Evolutionary conservation across 2,797 vertebrate species (phyloP).

Genomic region (Macroramphosus scolopax): DNA sequence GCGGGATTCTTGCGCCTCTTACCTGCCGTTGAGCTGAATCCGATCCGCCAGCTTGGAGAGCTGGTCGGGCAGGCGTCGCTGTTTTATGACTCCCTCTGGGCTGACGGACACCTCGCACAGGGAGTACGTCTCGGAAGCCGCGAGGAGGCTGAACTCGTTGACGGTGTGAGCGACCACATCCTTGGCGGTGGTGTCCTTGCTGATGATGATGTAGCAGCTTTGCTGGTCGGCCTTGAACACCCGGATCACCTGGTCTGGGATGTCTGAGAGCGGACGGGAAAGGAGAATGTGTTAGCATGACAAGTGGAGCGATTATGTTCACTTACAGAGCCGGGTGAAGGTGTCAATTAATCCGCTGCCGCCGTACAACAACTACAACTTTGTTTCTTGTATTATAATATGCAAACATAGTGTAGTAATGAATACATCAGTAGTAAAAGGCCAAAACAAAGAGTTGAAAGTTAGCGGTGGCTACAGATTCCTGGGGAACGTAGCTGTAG

Average conservation of each 20-base stretch:
- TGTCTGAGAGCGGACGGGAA: constrained; percentile 85
- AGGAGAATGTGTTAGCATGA: too few species aligned
- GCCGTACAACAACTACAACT: too few species aligned
- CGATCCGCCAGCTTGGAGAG: constrained; percentile 97
- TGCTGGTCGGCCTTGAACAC: constrained; percentile 99
- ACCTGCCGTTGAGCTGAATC: constrained; percentile 98
- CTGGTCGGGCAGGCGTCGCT: constrained; percentile 93
- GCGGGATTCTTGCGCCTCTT: not conserved
- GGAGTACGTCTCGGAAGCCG: constrained; percentile 90
- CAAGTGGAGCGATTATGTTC: too few species aligned
- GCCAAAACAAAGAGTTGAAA: too few species aligned
- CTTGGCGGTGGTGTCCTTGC: constrained; percentile 96
- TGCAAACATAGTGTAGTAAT: too few species aligned
- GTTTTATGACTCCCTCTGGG: constrained; percentile 97
- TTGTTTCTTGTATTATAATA: too few species aligned
- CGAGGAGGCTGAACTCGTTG: constrained; percentile 92
- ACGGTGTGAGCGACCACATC: constrained; percentile 96
- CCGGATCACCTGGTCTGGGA: constrained; percentile 94
- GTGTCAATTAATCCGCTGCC: too few species aligned
- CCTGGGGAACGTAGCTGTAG: too few species aligned
- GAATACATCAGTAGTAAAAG: too few species aligned
- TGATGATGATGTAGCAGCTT: constrained; percentile 98
- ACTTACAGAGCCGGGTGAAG: too few species aligned
- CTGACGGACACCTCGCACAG: constrained; percentile 98
- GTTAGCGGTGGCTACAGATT: too few species aligned